Evolutionary conservation across 2,113 vertebrate genomes (phyloP), one percentile per base, ranked within the genome.

Genomic region (Thymallus thymallus): DNA sequence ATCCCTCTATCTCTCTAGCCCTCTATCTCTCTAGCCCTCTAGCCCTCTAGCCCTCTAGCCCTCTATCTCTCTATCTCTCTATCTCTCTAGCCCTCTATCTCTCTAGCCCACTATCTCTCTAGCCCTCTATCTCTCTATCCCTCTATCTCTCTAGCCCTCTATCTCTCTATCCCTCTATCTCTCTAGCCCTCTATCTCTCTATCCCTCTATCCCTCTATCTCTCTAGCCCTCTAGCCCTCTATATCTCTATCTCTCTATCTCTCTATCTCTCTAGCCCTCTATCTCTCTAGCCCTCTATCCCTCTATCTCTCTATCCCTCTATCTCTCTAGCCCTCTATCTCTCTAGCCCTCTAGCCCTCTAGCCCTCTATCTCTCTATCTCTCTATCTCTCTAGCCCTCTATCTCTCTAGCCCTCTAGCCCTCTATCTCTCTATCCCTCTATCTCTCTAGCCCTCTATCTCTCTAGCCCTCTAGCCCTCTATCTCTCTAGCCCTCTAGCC

Each of bases 401-500:
- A 74, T 32, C 48, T 64, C 26, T 66, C 76, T 82, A n/a, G n/a
- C 82, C 73, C 62, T 41, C 46, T n/a, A n/a, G n/a, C n/a, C n/a
- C n/a, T n/a, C n/a, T n/a, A n/a, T n/a, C n/a, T n/a, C n/a, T n/a
- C n/a, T n/a, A n/a, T n/a, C n/a, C n/a, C n/a, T n/a, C n/a, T n/a
- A 26, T 1, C 26, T 26, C 1, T 26, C 26, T 16, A 10, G 6
- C 35, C 24, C 45, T 5, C 20, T 65, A 74, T 32, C 48, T 64
- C 26, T 66, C 76, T 82, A n/a, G n/a, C 82, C 73, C 62, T 41
- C 46, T n/a, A n/a, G n/a, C n/a, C n/a, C n/a, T n/a, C n/a, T n/a
- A 26, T 1, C 26, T 26, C 1, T 26, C 26, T 16, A 10, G 6
- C 35, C 24, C 45, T 5, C 20, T 65, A 74, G 41, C 48, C 58